These are phyloP conservation scores for Latheticus oryzae DNA, from an alignment of 2,888 invertebrate genomes.

Conservation along the genomic window DNA sequence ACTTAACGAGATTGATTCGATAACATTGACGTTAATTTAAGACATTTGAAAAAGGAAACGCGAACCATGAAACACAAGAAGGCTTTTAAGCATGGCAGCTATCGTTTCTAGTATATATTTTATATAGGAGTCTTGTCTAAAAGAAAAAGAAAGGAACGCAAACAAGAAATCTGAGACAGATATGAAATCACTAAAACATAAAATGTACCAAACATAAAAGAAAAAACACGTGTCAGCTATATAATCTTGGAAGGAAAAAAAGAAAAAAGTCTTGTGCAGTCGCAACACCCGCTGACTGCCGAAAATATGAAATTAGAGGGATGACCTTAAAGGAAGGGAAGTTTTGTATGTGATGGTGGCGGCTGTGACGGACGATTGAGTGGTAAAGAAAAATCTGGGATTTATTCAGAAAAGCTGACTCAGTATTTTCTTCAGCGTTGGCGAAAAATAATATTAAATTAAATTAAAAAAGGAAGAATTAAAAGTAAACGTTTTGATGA, in stretches of 20 bases:
- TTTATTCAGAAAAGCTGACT: too few species aligned
- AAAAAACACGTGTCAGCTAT: conserved; percentile 21
- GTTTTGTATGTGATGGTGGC: too few species aligned
- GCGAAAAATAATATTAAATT: too few species aligned
- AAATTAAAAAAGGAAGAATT: too few species aligned
- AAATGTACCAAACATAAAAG: conserved; percentile 20
- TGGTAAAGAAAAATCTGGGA: too few species aligned
- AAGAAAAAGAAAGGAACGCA: neutral
- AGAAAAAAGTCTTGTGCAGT: conserved; percentile 24
- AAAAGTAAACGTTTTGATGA: too few species aligned
- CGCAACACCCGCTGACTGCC: conserved; percentile 24
- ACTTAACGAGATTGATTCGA: conserved; percentile 37
- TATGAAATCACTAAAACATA: conserved; percentile 35
- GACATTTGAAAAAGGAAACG: conserved; percentile 26
- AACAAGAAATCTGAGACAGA: conserved; percentile 21
- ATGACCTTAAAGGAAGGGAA: too few species aligned
- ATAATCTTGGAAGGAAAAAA: conserved; percentile 11
- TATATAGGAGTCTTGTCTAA: too few species aligned
- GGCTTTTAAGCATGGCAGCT: conserved; percentile 41
- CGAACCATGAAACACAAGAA: conserved; percentile 35
- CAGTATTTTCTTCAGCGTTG: too few species aligned
- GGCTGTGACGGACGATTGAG: too few species aligned
- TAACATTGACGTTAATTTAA: conserved; percentile 37
- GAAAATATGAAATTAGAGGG: conserved; percentile 38
- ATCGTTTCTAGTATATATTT: too few species aligned